These are phyloP conservation scores for sheep (Ovis aries) DNA, from an alignment of 2,113 vertebrate species.

Conservation along the genomic window ARS-UI_Ramb_v3.0 NC_056066.1:3620501-3621000, in stretches of 20 bases:
- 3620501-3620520: not conserved
- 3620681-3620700: not conserved
- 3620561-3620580: not conserved
- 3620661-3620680: not conserved
- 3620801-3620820: not conserved
- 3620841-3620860: not conserved
- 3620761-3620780: not conserved
- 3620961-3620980: not conserved
- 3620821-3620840: not conserved
- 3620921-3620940: not conserved
- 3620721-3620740: not conserved
- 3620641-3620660: not conserved
- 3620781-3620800: not conserved
- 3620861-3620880: not conserved
- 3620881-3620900: not conserved
- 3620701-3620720: not conserved
- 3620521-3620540: not conserved
- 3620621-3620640: not conserved
- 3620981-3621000: not conserved
- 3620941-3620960: not conserved
- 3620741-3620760: not conserved
- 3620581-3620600: not conserved
- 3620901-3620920: not conserved
- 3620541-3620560: not conserved
- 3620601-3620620: not conserved